Evolutionary conservation across 1,140 invertebrate genomes (phyloP).

Genomic region (Camponotus pennsylvanicus): DNA sequence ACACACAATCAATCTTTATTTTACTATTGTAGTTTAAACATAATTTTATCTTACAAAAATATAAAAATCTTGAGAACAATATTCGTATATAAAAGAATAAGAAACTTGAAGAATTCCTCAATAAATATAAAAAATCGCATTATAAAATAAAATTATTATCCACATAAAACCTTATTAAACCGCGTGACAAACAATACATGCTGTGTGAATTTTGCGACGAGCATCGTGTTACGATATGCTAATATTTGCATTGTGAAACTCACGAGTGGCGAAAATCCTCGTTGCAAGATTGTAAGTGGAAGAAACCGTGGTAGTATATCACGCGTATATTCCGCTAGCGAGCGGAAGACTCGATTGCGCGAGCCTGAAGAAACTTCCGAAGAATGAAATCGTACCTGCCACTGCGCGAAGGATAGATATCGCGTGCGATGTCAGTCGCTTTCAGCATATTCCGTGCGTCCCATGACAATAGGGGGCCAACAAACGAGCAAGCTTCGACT

Average conservation of each 20-base stretch:
- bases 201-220: background rate
- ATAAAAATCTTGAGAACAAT: background rate
- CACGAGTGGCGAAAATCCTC: background rate
- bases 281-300: background rate
- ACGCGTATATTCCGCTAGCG: constrained; percentile 10
- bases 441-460: constrained; percentile 80
- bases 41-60: background rate
- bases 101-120: background rate
- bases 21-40: background rate
- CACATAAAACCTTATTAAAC: background rate
- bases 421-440: constrained; percentile 83
- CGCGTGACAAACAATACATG: background rate
- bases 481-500: constrained; percentile 61
- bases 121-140: background rate
- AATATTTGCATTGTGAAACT: constrained; percentile 10
- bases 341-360: constrained; percentile 21
- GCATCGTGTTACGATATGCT: background rate
- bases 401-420: constrained; percentile 77
- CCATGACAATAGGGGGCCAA: constrained; percentile 82
- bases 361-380: constrained; percentile 47
- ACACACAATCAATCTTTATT: background rate
- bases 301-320: background rate
- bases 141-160: background rate
- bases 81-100: background rate
- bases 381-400: constrained; percentile 74